phyloP scores from a whole-genome alignment of 2,113 vertebrate genomes.

The human region DNA sequence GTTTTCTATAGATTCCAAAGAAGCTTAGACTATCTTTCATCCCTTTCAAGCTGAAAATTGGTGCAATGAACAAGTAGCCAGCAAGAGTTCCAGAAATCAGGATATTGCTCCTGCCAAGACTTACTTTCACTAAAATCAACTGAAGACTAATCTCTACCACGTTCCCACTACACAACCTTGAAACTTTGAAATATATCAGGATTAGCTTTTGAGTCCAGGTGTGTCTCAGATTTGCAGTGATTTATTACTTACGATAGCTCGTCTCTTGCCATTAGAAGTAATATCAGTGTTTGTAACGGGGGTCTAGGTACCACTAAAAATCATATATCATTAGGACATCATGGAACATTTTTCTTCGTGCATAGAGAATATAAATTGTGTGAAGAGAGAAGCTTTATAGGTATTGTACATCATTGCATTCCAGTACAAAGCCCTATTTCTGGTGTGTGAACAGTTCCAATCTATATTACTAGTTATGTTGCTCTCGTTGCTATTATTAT shows the following conservation, averaged over 20 bases:
- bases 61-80: background rate
- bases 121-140: background rate
- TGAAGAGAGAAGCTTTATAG: background rate
- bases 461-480: background rate
- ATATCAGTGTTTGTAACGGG: background rate
- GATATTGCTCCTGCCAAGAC: background rate
- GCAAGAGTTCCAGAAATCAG: background rate
- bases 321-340: background rate
- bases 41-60: background rate
- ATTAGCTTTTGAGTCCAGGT: background rate
- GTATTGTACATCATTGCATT: background rate
- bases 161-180: background rate
- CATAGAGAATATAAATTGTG: background rate
- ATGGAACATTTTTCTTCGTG: background rate
- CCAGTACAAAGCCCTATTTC: background rate
- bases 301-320: background rate
- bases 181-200: background rate
- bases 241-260: background rate
- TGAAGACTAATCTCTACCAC: background rate
- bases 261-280: background rate
- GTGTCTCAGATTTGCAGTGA: background rate
- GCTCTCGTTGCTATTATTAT: background rate
- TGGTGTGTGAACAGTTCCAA: background rate
- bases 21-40: background rate
- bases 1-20: background rate